A percentile compares a stretch with the other conserved stretches of the same genome.
These are phyloP conservation scores for Yoshiicerus persimilis DNA, from an alignment of 1,140 invertebrate species.

Conservation along the genomic window DNA sequence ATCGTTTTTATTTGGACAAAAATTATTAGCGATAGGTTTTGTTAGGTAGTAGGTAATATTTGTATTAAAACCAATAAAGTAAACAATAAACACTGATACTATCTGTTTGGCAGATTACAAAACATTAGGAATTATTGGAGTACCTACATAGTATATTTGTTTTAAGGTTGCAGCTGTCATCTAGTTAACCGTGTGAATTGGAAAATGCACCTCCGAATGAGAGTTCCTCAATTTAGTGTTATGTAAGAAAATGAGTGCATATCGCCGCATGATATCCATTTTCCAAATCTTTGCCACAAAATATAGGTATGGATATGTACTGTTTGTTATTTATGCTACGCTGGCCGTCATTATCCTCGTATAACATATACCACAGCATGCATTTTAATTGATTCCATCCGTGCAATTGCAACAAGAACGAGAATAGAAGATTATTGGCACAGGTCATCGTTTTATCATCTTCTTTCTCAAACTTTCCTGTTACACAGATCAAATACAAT, in stretches of 20 bases:
- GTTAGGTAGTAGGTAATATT: too few species aligned
- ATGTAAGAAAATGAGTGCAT: background rate
- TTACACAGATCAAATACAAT: too few species aligned
- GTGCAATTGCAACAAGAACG: background rate
- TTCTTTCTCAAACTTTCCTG: background rate
- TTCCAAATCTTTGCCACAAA: background rate
- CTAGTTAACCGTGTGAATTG: background rate
- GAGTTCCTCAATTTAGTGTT: background rate
- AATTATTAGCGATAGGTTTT: too few species aligned
- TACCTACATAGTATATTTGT: too few species aligned
- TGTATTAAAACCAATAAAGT: too few species aligned
- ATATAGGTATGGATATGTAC: background rate
- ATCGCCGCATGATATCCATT: background rate
- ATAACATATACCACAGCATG: background rate
- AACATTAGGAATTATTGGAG: too few species aligned
- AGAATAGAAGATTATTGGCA: slow-evolving; percentile 15
- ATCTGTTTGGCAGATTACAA: too few species aligned
- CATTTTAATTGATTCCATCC: background rate
- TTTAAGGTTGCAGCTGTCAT: background rate
- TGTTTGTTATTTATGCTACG: background rate
- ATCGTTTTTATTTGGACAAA: too few species aligned
- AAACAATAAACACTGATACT: too few species aligned
- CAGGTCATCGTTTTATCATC: background rate
- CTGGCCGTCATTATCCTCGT: background rate
- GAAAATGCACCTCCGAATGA: background rate